Conservation (phyloP, 2,888 invertebrate species). For the Nycteola revayana region DNA sequence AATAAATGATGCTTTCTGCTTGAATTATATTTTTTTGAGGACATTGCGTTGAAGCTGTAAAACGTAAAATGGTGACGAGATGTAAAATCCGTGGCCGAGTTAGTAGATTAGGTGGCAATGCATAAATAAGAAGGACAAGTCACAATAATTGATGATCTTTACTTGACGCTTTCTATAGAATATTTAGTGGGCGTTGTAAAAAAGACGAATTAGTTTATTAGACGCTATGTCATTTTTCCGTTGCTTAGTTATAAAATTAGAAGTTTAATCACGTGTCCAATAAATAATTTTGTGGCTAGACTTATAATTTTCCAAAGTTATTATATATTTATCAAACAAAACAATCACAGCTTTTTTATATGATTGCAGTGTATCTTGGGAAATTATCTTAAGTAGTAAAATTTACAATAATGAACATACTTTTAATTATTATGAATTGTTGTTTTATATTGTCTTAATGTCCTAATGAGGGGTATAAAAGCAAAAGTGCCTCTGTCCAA, state of each 20-base stretch:
- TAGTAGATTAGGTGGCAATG: constrained; percentile 5
- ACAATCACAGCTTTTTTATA: neutral
- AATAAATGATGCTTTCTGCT: constrained; percentile 5
- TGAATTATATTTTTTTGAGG: constrained; percentile 5
- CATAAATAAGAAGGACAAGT: constrained; percentile 6
- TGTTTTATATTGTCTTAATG: too few species aligned
- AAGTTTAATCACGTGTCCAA: too few species aligned
- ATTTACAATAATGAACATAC: neutral
- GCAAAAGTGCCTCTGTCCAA: too few species aligned
- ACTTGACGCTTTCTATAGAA: constrained; percentile 5
- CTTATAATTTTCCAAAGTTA: too few species aligned
- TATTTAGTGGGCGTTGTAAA: constrained; percentile 3
- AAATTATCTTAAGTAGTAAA: too few species aligned
- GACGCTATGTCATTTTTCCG: neutral
- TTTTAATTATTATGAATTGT: neutral
- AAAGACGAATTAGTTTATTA: constrained; percentile 3
- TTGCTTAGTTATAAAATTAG: neutral
- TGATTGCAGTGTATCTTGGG: too few species aligned
- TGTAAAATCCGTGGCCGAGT: constrained; percentile 8
- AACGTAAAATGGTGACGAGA: constrained; percentile 6
- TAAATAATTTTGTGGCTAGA: too few species aligned
- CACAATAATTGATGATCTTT: constrained; percentile 6
- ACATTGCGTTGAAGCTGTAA: constrained; percentile 2
- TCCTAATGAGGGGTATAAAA: too few species aligned
- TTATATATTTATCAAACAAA: neutral